Percentiles rank a stretch among this genome's conserved stretches.
phyloP scores from a whole-genome alignment of 1,140 invertebrate species.

The Varroa destructor region DNA sequence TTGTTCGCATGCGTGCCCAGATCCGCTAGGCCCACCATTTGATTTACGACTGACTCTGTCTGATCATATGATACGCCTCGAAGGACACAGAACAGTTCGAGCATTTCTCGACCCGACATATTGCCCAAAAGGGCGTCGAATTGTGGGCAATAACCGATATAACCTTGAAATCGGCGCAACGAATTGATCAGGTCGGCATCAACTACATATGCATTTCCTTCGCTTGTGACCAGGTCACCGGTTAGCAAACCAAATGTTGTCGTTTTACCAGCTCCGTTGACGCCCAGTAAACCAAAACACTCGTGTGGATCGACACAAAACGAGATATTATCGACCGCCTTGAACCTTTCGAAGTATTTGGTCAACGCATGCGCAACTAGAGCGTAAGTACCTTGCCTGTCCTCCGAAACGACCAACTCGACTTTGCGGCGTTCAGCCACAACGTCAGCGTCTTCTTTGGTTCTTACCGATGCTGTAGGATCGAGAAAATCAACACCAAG shows the following conservation, averaged over 20 bases:
- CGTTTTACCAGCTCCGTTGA: constrained; percentile 42
- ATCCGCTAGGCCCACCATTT: constrained; percentile 36
- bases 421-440: not conserved
- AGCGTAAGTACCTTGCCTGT: not conserved
- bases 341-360: constrained; percentile 49
- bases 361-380: constrained; percentile 28
- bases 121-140: constrained; percentile 64
- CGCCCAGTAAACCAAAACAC: constrained; percentile 46
- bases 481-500: constrained; percentile 26
- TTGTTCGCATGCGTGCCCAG: constrained; percentile 35
- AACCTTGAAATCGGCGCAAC: constrained; percentile 41
- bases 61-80: constrained; percentile 46
- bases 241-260: constrained; percentile 40
- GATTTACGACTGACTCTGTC: constrained; percentile 37
- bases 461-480: constrained; percentile 4
- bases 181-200: constrained; percentile 36
- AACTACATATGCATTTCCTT: constrained; percentile 37
- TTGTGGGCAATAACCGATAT: constrained; percentile 49
- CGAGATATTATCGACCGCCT: constrained; percentile 34
- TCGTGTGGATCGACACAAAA: constrained; percentile 39
- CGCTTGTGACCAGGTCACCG: constrained; percentile 38
- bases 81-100: constrained; percentile 59
- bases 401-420: not conserved
- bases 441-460: constrained; percentile 24
- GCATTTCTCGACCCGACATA: constrained; percentile 61